Evolutionary conservation across 2,888 invertebrate species (phyloP), one percentile per base, ranked within the genome.

Genomic region (Chaetogeoica ovagalla): DNA sequence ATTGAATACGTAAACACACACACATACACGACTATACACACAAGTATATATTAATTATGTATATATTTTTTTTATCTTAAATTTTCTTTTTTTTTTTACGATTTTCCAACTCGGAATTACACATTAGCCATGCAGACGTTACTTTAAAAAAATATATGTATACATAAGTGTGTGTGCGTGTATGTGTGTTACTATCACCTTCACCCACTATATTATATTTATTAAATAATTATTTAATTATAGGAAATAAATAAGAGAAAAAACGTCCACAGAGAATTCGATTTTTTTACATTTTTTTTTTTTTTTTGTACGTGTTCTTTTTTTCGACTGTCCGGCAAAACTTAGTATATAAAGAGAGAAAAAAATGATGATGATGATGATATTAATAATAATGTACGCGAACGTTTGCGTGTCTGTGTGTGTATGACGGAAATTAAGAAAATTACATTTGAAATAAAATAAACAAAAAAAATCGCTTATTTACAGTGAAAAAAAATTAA

Each of bases 251-350:
- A 79, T 17, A 62, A 71, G 79, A 79, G 70, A 79, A 79, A 48
- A 79, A 76, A 79, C 79, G 79, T 79, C 70, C 79, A 79, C 79
- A 79, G 63, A 70, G 69, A 79, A 70, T 70, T 70, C 68, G 6
- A 74, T 65, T 66, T 66, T 48, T 30, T 30, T 2, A 1, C 2
- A 30, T 30, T 30, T 30, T 59, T 70, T 55, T 70, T 55, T 70
- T 70, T 55, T 48, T 48, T 52, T 52, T 73, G 43, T 69, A 23
- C 60, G 48, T 19, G n/a, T 68, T 55, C 19, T 30, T 55, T 21
- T 59, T 30, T 30, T 62, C 11, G n/a, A 13, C 5, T 6, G 21
- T 23, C 48, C 37, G 30, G n/a, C 21, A 30, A 5, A 23, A 37
- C 68, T n/a, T n/a, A n/a, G 21, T n/a, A 30, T 30, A 30, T 30